Percentiles rank a stretch among this genome's conserved stretches.
Conservation (phyloP, 2,888 invertebrate species). For the Dendrolimus houi region DNA sequence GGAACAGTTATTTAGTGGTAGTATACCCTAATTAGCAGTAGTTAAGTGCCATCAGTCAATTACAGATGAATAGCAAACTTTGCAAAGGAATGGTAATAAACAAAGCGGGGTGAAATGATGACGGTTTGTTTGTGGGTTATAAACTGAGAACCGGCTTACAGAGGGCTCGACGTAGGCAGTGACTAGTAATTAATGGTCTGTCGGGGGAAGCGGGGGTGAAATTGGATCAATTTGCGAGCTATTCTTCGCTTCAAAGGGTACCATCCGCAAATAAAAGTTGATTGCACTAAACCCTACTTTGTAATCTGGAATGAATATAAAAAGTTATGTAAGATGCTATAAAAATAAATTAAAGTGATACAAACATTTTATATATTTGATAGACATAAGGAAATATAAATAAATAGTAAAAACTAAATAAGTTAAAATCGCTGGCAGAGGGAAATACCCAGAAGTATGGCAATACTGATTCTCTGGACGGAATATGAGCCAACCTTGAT, state of each 20-base stretch:
- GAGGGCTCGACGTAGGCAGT: constrained; percentile 41
- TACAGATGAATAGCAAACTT: constrained; percentile 43
- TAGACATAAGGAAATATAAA: too few species aligned
- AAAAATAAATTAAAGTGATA: too few species aligned
- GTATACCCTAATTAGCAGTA: not conserved
- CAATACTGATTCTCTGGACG: too few species aligned
- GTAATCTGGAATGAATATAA: not conserved
- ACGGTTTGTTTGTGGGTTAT: constrained; percentile 70
- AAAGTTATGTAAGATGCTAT: not conserved
- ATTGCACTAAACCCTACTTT: constrained; percentile 26
- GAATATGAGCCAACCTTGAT: too few species aligned
- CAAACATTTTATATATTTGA: too few species aligned
- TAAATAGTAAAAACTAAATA: too few species aligned
- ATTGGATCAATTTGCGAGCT: constrained; percentile 67
- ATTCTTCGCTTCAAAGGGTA: constrained; percentile 48
- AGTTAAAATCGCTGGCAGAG: too few species aligned
- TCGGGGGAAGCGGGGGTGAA: constrained; percentile 54
- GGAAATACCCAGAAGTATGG: too few species aligned
- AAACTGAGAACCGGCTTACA: constrained; percentile 51
- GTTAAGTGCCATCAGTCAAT: constrained; percentile 29
- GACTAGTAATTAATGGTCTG: constrained; percentile 66
- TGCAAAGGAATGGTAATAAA: constrained; percentile 48
- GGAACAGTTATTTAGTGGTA: too few species aligned
- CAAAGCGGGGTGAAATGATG: constrained; percentile 55
- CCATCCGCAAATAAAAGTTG: constrained; percentile 38